Base-by-base conservation (phyloP, 2,888 invertebrate genomes). In the Melanotus villosus region DNA sequence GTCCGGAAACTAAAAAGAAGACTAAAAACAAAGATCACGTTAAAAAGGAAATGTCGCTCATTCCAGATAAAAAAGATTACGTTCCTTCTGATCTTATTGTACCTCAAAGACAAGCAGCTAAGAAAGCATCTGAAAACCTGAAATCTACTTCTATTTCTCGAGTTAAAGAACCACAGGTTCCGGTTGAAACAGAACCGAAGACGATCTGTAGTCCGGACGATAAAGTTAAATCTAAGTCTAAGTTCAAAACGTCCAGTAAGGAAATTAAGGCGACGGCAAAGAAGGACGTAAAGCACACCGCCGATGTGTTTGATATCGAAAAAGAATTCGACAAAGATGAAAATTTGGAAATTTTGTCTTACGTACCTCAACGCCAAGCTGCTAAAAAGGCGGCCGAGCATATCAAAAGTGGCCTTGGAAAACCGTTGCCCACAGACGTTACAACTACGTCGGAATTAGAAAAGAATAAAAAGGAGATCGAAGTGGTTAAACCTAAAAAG, bases 321-420 rank as follows among this genome's bases (percentile, higher is more conserved):
- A 91, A 90, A 80, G 92, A 92, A 67, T 80, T 85, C 2, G 90
- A 90, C 26, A 90, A 91, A 78, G 75, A 75, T 30, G 90, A 90
- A 76, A 82, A 86, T 72, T 85, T 85, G 75, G 89, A 91, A 78
- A 88, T 92, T 50, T 88, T 94, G 41, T 88, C 94, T 0, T 94
- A 95, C 82, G 96, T 96, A 18, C 96, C 96, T 0, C 96, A 96
- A 82, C 86, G 96, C 69, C 94, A 95, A 84, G 96, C 96, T 0
- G 96, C 96, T 9, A 95, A 95, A 82, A 96, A 96, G 82, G 96
- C 96, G 0, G 95, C 95, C 0, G 95, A 95, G 78, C 94, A 95
- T 80, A 93, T 96, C 62, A 94, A 95, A 82, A 93, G 93, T 82
- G 93, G 93, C 5, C 86, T 92, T 75, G 91, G 91, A 60, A 88